Evolutionary conservation across 2,113 vertebrate genomes (phyloP).

Genomic region (Pleuronectes platessa): DNA sequence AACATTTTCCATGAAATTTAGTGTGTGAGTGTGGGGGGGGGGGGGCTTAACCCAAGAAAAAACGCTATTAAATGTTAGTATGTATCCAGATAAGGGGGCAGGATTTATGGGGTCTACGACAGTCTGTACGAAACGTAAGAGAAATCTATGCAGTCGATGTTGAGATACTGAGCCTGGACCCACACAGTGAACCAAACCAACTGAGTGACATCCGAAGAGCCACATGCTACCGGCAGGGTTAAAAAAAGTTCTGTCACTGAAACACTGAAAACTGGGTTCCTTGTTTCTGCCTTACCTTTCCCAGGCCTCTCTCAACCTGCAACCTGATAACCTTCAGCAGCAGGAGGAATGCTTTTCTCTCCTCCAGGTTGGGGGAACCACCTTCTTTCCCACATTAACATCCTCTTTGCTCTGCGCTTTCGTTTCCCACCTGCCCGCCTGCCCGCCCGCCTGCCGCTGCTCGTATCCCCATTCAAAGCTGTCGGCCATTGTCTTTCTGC

Average conservation of each 20-base stretch:
- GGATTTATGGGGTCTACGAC: background rate
- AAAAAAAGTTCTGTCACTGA: slow-evolving; percentile 7
- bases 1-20: too few relatives aligned
- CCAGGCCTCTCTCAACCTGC: slow-evolving; percentile 48
- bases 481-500: slow-evolving; percentile 61
- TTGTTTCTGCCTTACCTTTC: slow-evolving; percentile 12
- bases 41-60: too few relatives aligned
- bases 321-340: slow-evolving; percentile 82
- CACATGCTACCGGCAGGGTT: background rate
- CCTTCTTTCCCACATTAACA: slow-evolving; percentile 64
- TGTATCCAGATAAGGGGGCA: too few relatives aligned
- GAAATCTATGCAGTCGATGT: background rate
- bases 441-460: slow-evolving; percentile 62
- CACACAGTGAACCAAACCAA: background rate
- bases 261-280: slow-evolving; percentile 7
- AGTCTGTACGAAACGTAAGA: background rate
- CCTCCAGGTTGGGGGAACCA: slow-evolving; percentile 45
- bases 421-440: slow-evolving; percentile 62
- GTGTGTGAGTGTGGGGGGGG: too few relatives aligned
- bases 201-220: too few relatives aligned
- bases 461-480: slow-evolving; percentile 74
- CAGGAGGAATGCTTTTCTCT: slow-evolving; percentile 79
- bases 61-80: too few relatives aligned
- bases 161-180: background rate
- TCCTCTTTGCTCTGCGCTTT: slow-evolving; percentile 46